phyloP scores from a whole-genome alignment of 1,140 invertebrate genomes.

The Zaprionus lachaisei region DNA sequence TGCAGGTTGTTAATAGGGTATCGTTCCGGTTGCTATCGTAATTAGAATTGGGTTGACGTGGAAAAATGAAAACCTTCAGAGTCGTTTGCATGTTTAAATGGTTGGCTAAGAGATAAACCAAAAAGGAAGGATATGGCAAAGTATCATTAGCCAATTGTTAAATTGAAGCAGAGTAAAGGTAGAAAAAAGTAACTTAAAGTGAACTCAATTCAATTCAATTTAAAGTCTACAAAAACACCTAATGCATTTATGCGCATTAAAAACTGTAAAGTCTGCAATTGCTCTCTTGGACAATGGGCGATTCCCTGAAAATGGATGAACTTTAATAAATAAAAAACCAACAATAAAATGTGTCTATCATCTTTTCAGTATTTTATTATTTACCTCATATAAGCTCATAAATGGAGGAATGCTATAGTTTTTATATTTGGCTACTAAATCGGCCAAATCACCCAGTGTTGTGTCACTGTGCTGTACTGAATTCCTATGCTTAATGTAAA shows the following conservation, averaged over 20 bases:
- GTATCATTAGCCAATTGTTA: not conserved
- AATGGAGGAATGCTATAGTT: too few species aligned
- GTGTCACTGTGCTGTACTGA: not conserved
- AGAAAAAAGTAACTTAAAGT: not conserved
- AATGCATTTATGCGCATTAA: not conserved
- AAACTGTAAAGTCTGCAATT: not conserved
- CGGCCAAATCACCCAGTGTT: too few species aligned
- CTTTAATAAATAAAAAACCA: too few species aligned
- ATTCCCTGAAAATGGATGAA: too few species aligned
- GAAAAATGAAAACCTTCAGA: conserved; percentile 32
- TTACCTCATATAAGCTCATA: too few species aligned
- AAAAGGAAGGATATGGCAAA: not conserved
- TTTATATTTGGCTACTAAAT: not conserved
- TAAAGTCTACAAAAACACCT: not conserved
- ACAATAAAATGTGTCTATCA: too few species aligned
- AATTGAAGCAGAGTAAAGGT: not conserved
- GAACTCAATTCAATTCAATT: not conserved
- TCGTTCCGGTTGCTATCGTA: conserved; percentile 11
- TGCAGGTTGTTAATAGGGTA: conserved; percentile 7
- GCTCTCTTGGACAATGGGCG: not conserved
- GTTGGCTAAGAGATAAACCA: not conserved
- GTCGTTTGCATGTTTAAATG: conserved; percentile 31
- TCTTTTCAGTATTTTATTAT: too few species aligned
- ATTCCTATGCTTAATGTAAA: not conserved
- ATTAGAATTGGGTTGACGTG: conserved; percentile 23